Evolutionary conservation across 2,797 vertebrate species (phyloP), one percentile per base, ranked within the genome.

Genomic region (Melanotaenia nigrans): DNA sequence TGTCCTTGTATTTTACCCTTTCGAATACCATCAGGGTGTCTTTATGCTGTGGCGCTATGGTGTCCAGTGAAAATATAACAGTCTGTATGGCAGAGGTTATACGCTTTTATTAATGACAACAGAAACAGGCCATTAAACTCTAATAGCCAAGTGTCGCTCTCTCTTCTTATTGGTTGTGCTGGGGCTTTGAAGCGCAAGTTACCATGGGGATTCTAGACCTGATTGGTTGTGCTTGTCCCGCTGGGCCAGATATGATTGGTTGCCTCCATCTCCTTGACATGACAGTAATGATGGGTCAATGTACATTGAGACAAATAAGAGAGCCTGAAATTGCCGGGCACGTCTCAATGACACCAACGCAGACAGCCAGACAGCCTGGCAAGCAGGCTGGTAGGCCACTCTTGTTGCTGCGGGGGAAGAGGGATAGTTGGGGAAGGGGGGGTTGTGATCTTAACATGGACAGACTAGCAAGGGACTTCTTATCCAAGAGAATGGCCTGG

Each of bases 301-400:
- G 81, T 92, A 83, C 75, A 65, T 81, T 56, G 84, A 90, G 85
- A 90, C 81, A 85, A 87, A 89, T 86, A 79, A 80, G 79, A 82
- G 81, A 77, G 79, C 82, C 79, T 84, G 77, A 64, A 73, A 76
- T 85, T 71, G 85, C 57, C 57, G 62, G 72, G 84, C 93, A 93
- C 91, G 90, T 92, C 84, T 91, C 93, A 94, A 94, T 93, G 92
- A 93, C 91, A 86, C 58, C 67, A 73, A 70, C 66, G n/a, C 79
- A 91, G 87, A 82, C 82, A 67, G 82, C 61, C 61, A 79, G 84
- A 85, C 84, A 53, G 80, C 63, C 60, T 38, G 75, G 79, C 67
- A 77, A 71, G 66, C 61, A 61, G 66, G 49, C 65, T 68, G 75
- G 49, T 73, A 36, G 78, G 63, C 40, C 30, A n/a, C 22, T 80